Base-by-base conservation (phyloP, 1,140 invertebrate species). In the Pseudomyrmex sp. region DNA sequence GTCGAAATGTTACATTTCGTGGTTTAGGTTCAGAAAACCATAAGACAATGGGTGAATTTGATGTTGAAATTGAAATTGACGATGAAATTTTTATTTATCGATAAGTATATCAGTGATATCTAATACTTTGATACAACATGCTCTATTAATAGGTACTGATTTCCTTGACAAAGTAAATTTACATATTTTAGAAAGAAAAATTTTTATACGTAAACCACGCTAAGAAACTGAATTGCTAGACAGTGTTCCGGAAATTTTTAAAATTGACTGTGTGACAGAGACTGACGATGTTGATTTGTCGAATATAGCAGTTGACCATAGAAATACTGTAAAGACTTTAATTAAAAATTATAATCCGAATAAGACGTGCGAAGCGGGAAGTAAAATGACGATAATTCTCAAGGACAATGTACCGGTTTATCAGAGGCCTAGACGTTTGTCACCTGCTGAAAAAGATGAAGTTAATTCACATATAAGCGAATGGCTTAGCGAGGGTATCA, bases 221-320 rank as follows among this genome's bases (percentile, higher is more conserved):
- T 2, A 1, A 1, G 0, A 3, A 23, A 7, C 0, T 12, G 1
- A 23, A 0, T 10, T 4, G 5, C 1, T 5, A 1, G n/a, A 48
- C 0, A 26, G 54, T 3, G 1, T 54, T 1, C 76, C 52, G 4
- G 48, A 82, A n/a, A 20, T 73, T 12, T 46, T 63, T 7, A n/a
- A 48, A 0, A 70, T 80, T 15, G 12, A 68, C 2, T 1, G 26
- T 0, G 8, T 1, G 0, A 4, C 0, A 4, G 3, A 1, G 10
- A 8, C 5, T 2, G 1, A 2, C 0, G 35, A 59, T 13, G 13
- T 26, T 18, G 52, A 61, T 18, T 10, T 50, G 12, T 50, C 48
- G 0, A 0, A 44, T 2, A 13, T 65, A 8, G 15, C 86, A 88
- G 23, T 50, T 69, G 10, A 63, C 85, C 50, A 50, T 1, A 13